Base-by-base conservation (phyloP, 2,113 vertebrate species). In the Anas platyrhynchos region DNA sequence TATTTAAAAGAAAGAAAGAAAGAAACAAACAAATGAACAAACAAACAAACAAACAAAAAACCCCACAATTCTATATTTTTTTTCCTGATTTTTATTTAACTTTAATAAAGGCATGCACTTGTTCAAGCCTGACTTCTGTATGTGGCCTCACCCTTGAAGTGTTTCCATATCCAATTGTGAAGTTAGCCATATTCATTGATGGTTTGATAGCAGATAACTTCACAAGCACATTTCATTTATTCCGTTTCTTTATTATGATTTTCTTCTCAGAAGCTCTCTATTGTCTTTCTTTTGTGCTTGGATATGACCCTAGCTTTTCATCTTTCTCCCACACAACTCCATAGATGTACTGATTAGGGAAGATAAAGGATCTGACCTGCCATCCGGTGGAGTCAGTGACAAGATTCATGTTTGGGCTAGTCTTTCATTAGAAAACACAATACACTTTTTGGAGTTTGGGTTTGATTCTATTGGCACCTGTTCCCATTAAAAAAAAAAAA, bases 281-380 rank as follows among this genome's bases (percentile, higher is more conserved):
- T 96, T 94, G 82, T 96, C 63, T 89, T 48, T 72, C 84, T 89
- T 89, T 94, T 94, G 90, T 91, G 48, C 78, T 88, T 90, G 73
- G 76, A 43, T 94, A 62, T 86, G 88, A 87, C 93, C 91, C 10
- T 83, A 21, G 46, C 66, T 96, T 96, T 89, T 91, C 26, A 88
- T 96, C 93, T 88, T 92, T 94, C 73, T 95, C 65, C 58, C 68
- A 12, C 11, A 12, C 48, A 48, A 86, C 88, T 93, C 88, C 32
- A 6, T 36, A 93, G 83, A 81, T 90, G 50, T 88, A 36, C 68
- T 92, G 91, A 93, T 93, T 68, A 90, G 54, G 48, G 68, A 86
- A 83, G 89, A 81, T 74, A 83, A 89, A 93, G 85, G 66, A 94
- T 78, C 48, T 83, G 79, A 93, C 79, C 83, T 94, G 61, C 84